Evolutionary conservation across 2,888 invertebrate genomes (phyloP), one percentile per base, ranked within the genome.

Genomic region (Pseudococcus longispinus): DNA sequence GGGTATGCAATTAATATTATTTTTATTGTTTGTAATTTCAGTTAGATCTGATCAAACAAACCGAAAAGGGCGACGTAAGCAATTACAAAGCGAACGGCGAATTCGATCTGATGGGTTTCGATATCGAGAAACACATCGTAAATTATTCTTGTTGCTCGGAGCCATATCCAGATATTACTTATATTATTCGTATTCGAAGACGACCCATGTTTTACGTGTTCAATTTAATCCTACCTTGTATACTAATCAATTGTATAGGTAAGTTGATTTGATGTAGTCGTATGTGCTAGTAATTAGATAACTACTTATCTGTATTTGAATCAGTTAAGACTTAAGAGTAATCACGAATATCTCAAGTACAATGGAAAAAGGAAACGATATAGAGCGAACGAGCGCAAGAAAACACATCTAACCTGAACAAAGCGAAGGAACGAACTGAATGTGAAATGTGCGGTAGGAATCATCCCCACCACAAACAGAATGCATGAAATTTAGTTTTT

Each of bases 31-130:
- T 65, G 65, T 26, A 65, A 26, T 65, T 65, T 65, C 91, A 95
- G 95, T 91, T 95, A 90, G 95, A 96, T 90, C 91, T 96, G 83
- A 93, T 94, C 88, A 93, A 95, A 89, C 95, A 95, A 90, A 94
- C 95, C 85, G 94, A 95, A 90, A 94, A 94, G 90, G 96, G 96
- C 0, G 97, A 97, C 91, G 93, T 95, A 84, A 95, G 95, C 89
- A 96, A 96, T 92, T 97, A 97, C 91, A 96, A 97, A 90, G 94
- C 95, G n/a, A 97, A 96, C 90, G 96, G 96, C 0, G 97, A 97
- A 91, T 97, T 97, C 91, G 95, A 96, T 90, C 91, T 97, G 89
- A 93, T 95, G 88, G 94, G 94, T 90, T 95, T 96, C 90, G 94
- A 94, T 0, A 94, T 95, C 0, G 93, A 93, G 88, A 93, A 94